Evolutionary conservation across 2,797 vertebrate species (phyloP).

Genomic region (Helostoma temminkii): DNA sequence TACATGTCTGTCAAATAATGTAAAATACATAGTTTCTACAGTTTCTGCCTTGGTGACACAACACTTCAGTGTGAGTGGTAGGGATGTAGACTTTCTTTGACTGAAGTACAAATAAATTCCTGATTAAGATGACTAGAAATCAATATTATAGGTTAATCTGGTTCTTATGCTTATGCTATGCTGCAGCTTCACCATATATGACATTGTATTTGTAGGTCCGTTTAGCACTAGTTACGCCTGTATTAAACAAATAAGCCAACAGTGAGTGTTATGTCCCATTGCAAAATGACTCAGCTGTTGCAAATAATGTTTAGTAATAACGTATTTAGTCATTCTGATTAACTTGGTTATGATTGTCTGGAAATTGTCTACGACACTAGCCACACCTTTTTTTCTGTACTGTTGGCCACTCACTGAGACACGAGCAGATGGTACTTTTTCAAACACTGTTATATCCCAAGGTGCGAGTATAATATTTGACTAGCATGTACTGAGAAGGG

Average conservation of each 20-base stretch:
- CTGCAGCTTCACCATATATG: background rate
- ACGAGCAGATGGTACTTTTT: background rate
- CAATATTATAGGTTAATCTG: background rate
- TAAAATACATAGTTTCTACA: too few relatives aligned
- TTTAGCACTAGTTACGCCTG: background rate
- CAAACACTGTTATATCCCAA: background rate
- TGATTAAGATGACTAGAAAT: background rate
- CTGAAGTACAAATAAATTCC: conserved; percentile 20
- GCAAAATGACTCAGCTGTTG: background rate
- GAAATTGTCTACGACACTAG: background rate
- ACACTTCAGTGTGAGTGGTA: conserved; percentile 16
- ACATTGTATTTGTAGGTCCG: background rate
- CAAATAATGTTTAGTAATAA: background rate
- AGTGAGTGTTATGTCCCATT: background rate
- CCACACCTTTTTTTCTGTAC: conserved; percentile 15
- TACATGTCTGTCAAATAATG: too few relatives aligned
- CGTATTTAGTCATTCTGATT: conserved; percentile 16
- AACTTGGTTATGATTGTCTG: background rate
- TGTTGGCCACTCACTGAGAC: background rate
- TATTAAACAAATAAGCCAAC: background rate
- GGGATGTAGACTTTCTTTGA: conserved; percentile 26
- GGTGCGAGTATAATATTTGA: background rate
- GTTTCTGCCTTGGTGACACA: conserved; percentile 27
- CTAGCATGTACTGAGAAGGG: rapidly evolving
- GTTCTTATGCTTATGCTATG: background rate